Percentiles rank a stretch among this genome's conserved stretches.
Conservation (phyloP, 2,113 vertebrate species). For the Capreolus pygargus region DNA sequence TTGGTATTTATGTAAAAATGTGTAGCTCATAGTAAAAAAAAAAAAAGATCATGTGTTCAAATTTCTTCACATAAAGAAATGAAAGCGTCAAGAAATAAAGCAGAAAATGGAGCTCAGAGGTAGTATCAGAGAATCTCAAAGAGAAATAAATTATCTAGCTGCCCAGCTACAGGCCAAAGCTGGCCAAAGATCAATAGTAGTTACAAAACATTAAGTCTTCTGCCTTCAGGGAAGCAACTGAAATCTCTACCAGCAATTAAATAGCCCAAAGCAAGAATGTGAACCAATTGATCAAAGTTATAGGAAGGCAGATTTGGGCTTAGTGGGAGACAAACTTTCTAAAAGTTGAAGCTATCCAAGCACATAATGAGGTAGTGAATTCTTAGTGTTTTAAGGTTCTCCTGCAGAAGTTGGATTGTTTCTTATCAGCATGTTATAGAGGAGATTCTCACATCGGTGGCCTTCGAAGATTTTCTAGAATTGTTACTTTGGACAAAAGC, state of each 20-base stretch:
- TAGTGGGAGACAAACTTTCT: conserved; percentile 51
- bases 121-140: conserved; percentile 61
- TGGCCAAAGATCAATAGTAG: conserved; percentile 68
- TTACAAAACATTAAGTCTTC: conserved; percentile 74
- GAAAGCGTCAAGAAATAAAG: conserved; percentile 49
- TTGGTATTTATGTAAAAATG: conserved; percentile 51
- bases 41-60: conserved; percentile 25
- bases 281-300: conserved; percentile 72
- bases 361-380: conserved; percentile 13
- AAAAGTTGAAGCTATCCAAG: conserved; percentile 45
- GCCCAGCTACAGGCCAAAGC: conserved; percentile 57
- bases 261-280: conserved; percentile 64
- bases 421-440: not conserved
- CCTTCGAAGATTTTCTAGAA: not conserved
- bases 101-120: conserved; percentile 54
- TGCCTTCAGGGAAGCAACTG: conserved; percentile 63
- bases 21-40: not conserved
- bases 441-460: not conserved
- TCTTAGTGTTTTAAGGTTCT: not conserved
- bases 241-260: conserved; percentile 71
- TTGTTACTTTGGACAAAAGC: not conserved
- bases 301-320: conserved; percentile 49
- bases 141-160: conserved; percentile 67
- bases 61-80: conserved; percentile 54
- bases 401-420: not conserved